Evolutionary conservation across 2,888 invertebrate genomes (phyloP), one percentile per base, ranked within the genome.

Genomic region (Caradrina clavipalpis): DNA sequence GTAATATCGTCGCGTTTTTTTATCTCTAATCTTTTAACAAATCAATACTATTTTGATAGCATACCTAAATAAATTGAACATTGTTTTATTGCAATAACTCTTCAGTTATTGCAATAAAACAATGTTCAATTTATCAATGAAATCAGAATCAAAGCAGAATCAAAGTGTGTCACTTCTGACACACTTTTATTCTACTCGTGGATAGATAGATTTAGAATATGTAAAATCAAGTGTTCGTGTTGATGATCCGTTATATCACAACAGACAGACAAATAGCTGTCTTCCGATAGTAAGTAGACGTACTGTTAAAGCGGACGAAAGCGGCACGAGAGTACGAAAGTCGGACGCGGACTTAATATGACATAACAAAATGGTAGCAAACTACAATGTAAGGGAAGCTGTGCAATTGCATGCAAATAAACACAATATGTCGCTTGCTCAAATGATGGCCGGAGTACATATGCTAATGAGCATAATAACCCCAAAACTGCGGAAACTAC

Each of bases 291-390:
- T 77, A 76, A 68, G 51, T 54, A 49, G 51, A 66, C 19, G 75
- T 70, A 81, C 81, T 78, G 76, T 54, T 81, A 83, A 81, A 85
- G 82, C 75, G 75, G 71, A 81, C 80, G 81, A 80, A 81, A 87
- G 84, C 73, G 70, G 67, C 78, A 73, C 84, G 77, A 86, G 81
- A 73, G 81, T 76, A 82, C 73, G 86, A 85, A 90, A 89, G 85
- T 87, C 86, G 83, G 71, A 85, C 83, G 69, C 76, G 76, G 76
- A 78, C 81, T 82, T 76, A 70, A 80, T 81, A 86, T 88, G 85
- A 87, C 78, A 86, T 88, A 88, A 89, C 84, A 70, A 75, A 83
- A 82, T 82, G 66, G 61, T 64, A 79, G 59, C 56, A 73, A 79
- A 60, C 73, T 72, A 80, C 72, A 80, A 59, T 76, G 55, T 61